phyloP scores from a whole-genome alignment of 2,888 invertebrate species.

The Meliscaeva auricollis region DNA sequence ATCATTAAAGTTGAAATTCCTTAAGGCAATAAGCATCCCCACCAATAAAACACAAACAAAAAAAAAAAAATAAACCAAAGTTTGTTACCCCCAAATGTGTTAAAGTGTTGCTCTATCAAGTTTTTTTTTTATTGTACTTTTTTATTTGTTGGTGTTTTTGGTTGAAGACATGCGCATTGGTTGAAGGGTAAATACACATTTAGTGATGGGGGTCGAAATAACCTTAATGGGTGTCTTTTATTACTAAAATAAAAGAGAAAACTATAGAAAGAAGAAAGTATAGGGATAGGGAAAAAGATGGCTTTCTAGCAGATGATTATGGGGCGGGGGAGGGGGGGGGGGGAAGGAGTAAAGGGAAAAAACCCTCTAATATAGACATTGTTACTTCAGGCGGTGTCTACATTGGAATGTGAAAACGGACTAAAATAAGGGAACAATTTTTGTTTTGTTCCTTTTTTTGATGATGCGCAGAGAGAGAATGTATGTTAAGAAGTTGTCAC shows the following conservation, averaged over 20 bases:
- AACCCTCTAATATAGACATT: slow-evolving; percentile 22
- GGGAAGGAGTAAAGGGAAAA: slow-evolving; percentile 1
- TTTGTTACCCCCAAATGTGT: slow-evolving; percentile 60
- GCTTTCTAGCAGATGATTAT: slow-evolving; percentile 22
- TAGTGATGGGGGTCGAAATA: slow-evolving; percentile 35
- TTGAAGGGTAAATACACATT: slow-evolving; percentile 34
- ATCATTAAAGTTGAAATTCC: too few species aligned
- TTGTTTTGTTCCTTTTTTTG: neutral
- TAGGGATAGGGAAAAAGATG: neutral
- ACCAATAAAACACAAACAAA: slow-evolving; percentile 4
- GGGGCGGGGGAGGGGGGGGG: too few species aligned
- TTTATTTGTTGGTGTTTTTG: neutral
- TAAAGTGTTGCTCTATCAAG: slow-evolving; percentile 46
- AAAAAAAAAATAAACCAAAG: slow-evolving; percentile 50
- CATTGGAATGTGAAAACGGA: slow-evolving; percentile 17
- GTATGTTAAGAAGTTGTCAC: slow-evolving; percentile 3
- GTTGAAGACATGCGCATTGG: slow-evolving; percentile 61
- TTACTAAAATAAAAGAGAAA: neutral
- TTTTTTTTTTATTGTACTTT: slow-evolving; percentile 8
- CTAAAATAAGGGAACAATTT: neutral
- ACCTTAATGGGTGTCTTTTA: slow-evolving; percentile 25
- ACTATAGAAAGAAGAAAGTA: neutral
- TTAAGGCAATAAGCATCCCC: slow-evolving; percentile 26
- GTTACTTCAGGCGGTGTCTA: slow-evolving; percentile 64
- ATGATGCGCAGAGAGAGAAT: slow-evolving; percentile 16